A percentile compares a stretch with the other conserved stretches of the same genome.
These are phyloP conservation scores for Mormyrus iriodes DNA, from an alignment of 2,113 vertebrate genomes.

Conservation along the genomic window DNA sequence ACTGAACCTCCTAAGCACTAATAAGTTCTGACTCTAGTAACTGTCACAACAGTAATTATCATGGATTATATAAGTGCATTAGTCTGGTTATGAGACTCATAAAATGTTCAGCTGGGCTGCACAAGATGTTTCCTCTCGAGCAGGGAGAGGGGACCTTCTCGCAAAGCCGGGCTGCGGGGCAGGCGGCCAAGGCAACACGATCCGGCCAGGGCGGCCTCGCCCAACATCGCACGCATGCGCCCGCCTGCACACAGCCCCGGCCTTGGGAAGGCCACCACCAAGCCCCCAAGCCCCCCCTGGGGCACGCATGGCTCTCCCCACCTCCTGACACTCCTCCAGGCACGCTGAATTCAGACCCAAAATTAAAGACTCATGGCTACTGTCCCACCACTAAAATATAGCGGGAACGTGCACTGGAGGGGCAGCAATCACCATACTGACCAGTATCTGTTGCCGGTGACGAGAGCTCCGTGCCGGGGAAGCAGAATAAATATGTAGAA, in stretches of 20 bases:
- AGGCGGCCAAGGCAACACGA: constrained; percentile 12
- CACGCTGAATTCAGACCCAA: background rate
- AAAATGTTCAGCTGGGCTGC: constrained; percentile 14
- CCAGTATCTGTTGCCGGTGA: background rate
- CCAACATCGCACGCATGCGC: background rate
- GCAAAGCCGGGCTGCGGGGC: background rate
- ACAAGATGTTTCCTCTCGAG: constrained; percentile 25
- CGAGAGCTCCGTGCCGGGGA: background rate
- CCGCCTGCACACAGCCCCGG: background rate
- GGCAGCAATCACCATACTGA: background rate
- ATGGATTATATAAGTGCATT: constrained; percentile 26
- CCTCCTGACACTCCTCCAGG: background rate
- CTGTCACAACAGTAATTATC: constrained; percentile 24
- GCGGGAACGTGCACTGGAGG: too few relatives aligned
- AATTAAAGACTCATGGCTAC: background rate
- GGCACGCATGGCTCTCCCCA: background rate
- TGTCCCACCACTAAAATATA: background rate
- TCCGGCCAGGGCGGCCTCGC: background rate
- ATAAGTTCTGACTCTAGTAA: constrained; percentile 16
- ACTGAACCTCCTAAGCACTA: background rate
- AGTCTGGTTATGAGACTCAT: constrained; percentile 18
- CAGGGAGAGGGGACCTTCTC: background rate
- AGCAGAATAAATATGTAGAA: background rate
- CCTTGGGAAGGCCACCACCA: background rate
- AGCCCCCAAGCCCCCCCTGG: background rate